Evolutionary conservation across 2,888 invertebrate genomes (phyloP).

Genomic region (Eupithecia insigniata): DNA sequence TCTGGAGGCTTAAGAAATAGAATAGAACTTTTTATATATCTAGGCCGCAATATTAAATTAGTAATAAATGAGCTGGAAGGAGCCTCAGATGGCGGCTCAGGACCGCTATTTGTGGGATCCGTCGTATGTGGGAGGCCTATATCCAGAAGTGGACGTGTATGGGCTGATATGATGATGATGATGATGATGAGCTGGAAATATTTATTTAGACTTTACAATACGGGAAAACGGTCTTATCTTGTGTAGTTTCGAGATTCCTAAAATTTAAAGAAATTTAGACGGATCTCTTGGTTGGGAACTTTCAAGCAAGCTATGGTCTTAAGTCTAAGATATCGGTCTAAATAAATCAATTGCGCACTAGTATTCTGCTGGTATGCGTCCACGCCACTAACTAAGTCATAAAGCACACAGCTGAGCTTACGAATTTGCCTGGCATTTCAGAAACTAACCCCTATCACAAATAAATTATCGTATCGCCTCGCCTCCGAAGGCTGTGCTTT

Average conservation of each 20-base stretch:
- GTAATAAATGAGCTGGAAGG: too few species aligned
- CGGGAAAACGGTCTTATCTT: neutral
- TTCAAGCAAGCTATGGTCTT: neutral
- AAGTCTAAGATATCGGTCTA: neutral
- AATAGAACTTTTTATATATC: too few species aligned
- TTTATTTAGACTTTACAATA: neutral
- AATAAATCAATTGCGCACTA: constrained; percentile 3
- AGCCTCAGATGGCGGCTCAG: too few species aligned
- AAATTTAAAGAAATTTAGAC: neutral
- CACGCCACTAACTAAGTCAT: neutral
- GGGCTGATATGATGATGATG: too few species aligned
- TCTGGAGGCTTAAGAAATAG: neutral
- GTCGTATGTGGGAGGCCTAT: too few species aligned
- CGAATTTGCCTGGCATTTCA: constrained; percentile 15
- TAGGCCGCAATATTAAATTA: too few species aligned
- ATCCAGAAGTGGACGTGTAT: too few species aligned
- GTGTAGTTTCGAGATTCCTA: neutral
- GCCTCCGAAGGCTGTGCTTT: neutral
- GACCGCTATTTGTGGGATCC: too few species aligned
- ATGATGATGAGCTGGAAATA: too few species aligned
- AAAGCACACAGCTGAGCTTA: constrained; percentile 10
- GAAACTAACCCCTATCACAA: neutral
- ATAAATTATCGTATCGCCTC: neutral
- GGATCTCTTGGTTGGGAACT: neutral
- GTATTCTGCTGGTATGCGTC: neutral